phyloP scores from a whole-genome alignment of 2,797 vertebrate genomes.

The Lagodon rhomboides region DNA sequence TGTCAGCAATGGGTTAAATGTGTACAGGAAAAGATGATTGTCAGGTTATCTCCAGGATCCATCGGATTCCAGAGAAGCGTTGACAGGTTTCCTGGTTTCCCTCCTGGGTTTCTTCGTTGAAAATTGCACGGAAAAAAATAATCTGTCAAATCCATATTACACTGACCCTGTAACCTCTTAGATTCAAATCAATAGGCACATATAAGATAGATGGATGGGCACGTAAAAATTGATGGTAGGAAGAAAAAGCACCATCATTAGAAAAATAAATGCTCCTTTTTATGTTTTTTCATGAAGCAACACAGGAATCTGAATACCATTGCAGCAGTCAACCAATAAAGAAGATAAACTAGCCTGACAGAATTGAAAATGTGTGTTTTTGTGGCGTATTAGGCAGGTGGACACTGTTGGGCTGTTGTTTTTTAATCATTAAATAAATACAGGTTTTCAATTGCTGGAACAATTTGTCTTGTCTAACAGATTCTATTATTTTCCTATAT shows the following conservation, averaged over 20 bases:
- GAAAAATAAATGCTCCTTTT: not conserved
- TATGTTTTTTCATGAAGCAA: not conserved
- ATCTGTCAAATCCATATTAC: not conserved
- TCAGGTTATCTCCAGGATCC: conserved; percentile 9
- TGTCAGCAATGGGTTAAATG: conserved; percentile 2
- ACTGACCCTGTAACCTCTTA: not conserved
- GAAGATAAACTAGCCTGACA: not conserved
- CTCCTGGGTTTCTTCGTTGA: not conserved
- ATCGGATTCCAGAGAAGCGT: not conserved
- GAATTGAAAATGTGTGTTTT: not conserved
- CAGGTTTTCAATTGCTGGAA: not conserved
- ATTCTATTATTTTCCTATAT: too few relatives aligned
- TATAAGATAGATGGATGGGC: too few relatives aligned
- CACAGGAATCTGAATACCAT: not conserved
- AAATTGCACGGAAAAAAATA: not conserved
- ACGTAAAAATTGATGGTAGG: too few relatives aligned
- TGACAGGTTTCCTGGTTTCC: not conserved
- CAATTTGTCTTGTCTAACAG: not conserved
- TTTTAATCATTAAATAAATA: not conserved
- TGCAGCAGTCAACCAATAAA: not conserved
- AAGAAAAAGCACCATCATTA: not conserved
- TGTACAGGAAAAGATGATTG: not conserved
- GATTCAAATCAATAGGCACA: too few relatives aligned
- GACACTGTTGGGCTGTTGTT: not conserved
- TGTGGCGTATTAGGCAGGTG: not conserved